phyloP scores from a whole-genome alignment of 2,888 invertebrate species.

The Cantharis rufa region DNA sequence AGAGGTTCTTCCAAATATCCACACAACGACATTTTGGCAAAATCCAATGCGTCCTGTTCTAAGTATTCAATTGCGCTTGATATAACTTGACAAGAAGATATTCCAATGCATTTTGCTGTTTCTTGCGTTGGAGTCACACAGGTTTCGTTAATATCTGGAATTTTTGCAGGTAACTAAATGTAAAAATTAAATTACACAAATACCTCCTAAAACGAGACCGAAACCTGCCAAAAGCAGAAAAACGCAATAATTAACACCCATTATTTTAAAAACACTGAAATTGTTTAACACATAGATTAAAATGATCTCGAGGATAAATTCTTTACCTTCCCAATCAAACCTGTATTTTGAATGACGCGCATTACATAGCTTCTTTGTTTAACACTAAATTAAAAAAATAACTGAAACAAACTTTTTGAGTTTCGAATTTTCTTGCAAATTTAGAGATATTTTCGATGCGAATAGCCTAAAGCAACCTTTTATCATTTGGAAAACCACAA shows the following conservation, averaged over 20 bases:
- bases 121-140: constrained; percentile 10
- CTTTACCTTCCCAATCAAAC: background rate
- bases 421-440: background rate
- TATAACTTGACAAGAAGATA: background rate
- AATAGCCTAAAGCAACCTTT: background rate
- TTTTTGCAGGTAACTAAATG: background rate
- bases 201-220: background rate
- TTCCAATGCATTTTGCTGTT: background rate
- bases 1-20: constrained; percentile 1
- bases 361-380: background rate
- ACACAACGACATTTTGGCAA: constrained; percentile 6
- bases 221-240: background rate
- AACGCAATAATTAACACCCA: background rate
- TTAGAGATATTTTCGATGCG: background rate
- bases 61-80: background rate
- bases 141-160: background rate
- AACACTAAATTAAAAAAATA: background rate
- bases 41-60: background rate
- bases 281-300: too few relatives aligned
- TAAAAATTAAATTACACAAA: background rate
- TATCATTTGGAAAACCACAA: background rate
- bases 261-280: background rate
- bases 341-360: background rate
- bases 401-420: background rate
- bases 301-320: background rate